Conservation (phyloP, 92 coral and sea anemone species). For the Porites divaricata region DNA sequence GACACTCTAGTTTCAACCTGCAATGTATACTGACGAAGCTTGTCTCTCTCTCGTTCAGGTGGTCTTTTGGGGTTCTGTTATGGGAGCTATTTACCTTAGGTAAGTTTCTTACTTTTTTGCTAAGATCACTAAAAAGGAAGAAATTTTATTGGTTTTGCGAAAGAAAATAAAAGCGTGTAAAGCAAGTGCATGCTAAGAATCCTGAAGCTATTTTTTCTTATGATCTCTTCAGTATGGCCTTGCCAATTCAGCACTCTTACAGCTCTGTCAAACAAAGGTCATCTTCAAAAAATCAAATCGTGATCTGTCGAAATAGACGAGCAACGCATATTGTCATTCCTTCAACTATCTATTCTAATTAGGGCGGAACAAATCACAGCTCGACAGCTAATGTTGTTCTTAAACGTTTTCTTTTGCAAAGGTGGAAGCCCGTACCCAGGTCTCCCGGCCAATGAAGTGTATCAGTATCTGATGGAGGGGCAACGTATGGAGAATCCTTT, state of each 20-base stretch:
- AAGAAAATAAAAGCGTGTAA: too few species aligned
- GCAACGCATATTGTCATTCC: too few species aligned
- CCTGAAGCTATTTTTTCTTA: too few species aligned
- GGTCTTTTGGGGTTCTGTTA: slow-evolving; percentile 97
- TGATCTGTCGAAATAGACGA: too few species aligned
- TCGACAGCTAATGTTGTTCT: too few species aligned
- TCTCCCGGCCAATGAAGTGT: slow-evolving; percentile 93
- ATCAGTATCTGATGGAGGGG: slow-evolving; percentile 91
- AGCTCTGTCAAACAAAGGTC: too few species aligned
- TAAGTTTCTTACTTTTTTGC: not conserved
- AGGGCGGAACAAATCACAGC: too few species aligned
- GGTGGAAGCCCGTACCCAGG: slow-evolving; percentile 99
- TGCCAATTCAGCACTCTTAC: too few species aligned
- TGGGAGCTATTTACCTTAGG: slow-evolving; percentile 98
- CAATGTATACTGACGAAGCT: not conserved
- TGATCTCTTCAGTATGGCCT: too few species aligned
- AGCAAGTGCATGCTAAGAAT: too few species aligned
- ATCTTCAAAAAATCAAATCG: too few species aligned
- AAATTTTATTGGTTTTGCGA: not conserved
- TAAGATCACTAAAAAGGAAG: not conserved
- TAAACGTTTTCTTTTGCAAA: not conserved
- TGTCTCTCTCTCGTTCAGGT: slow-evolving; percentile 53
- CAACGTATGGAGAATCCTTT: slow-evolving; percentile 91
- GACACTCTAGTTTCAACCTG: not conserved
- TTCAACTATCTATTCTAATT: too few species aligned